Conservation (phyloP, 2,888 invertebrate species). For the Cactoblastis cactorum region DNA sequence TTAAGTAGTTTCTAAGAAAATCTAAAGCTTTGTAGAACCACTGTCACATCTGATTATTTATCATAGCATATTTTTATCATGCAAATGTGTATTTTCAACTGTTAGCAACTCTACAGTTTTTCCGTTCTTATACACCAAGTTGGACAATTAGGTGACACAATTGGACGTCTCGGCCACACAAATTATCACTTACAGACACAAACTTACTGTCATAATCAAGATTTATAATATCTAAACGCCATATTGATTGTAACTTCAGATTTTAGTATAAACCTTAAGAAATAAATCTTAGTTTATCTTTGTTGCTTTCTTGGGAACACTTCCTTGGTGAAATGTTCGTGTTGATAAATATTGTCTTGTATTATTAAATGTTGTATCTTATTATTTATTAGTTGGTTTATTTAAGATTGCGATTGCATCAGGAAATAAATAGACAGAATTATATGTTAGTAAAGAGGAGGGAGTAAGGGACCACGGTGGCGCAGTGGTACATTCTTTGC, state of each 20-base stretch:
- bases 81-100: too few species aligned
- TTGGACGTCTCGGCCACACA: conserved; percentile 41
- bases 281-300: conserved; percentile 3
- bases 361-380: too few species aligned
- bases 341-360: neutral
- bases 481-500: too few species aligned
- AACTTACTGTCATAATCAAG: conserved; percentile 19
- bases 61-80: too few species aligned
- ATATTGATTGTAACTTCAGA: conserved; percentile 3
- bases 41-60: too few species aligned
- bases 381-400: too few species aligned
- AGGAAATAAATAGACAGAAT: too few species aligned
- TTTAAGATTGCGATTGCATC: too few species aligned
- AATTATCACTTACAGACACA: conserved; percentile 7
- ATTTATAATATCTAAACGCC: conserved; percentile 1
- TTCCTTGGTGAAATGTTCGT: neutral
- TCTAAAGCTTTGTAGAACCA: too few species aligned
- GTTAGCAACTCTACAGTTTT: conserved; percentile 26
- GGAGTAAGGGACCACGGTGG: too few species aligned
- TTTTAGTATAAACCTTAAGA: neutral
- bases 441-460: too few species aligned
- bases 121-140: conserved; percentile 28
- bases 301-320: neutral
- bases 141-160: conserved; percentile 59
- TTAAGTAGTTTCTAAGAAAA: too few species aligned